Evolutionary conservation across 1,140 invertebrate species (phyloP), one percentile per base, ranked within the genome.

Genomic region (Brachionus asplanchnoidis): DNA sequence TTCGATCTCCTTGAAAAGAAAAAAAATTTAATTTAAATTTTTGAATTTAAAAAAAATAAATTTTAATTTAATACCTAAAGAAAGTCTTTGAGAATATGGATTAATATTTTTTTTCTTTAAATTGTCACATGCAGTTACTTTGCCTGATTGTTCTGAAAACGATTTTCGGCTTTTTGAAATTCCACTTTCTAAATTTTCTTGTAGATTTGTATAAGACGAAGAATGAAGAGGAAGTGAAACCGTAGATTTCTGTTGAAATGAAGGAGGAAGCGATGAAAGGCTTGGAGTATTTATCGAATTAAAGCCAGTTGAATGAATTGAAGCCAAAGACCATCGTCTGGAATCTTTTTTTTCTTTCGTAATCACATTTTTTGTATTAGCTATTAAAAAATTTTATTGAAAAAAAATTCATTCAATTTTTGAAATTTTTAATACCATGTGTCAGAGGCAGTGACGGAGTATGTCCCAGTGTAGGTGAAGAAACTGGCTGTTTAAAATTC

Each of bases 321-420:
- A 82, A 12, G 53, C 53, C 17, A 82, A 60, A 4, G 79, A 82
- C 79, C 79, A 82, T 65, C 79, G 9, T 32, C 79, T 23, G 6
- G 79, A 42, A n/a, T 82, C 79, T 20, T 23, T 42, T 44, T 82
- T 60, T 17, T 44, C 60, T 9, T 68, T 82, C 4, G 26, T n/a
- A 20, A 28, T 50, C 8, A 12, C 20, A 77, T 12, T 44, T 75
- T 42, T 75, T 17, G 32, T 17, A 11, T 75, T 75, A 17, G 7
- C 32, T 75, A 46, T 75, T 20, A 17, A 75, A 44, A 75, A 32
- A 68, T 32, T 32, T n/a, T 65, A 5, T 65, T 8, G 46, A 46
- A 73, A 40, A 32, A 12, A 70, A 70, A 40, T 36, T 70, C 3
- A 28, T 7, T 36, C 7, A 36, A 36, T 73, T 73, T 36, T n/a